These are phyloP conservation scores for Dissostichus mawsoni DNA, from an alignment of 2,113 vertebrate species.

Conservation along the genomic window DNA sequence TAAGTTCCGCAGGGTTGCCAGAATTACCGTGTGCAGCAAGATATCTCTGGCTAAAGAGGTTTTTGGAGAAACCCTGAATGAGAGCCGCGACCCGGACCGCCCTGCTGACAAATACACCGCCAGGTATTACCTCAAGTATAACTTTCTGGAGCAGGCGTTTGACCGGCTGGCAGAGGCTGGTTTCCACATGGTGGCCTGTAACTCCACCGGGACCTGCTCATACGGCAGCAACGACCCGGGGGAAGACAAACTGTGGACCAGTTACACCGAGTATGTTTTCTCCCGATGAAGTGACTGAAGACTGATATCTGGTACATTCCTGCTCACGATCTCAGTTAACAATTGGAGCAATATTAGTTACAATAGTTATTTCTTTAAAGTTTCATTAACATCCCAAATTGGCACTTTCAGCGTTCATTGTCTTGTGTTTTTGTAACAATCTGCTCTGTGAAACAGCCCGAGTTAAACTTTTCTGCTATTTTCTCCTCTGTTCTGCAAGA, in stretches of 20 bases:
- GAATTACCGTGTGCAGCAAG: conserved; percentile 97
- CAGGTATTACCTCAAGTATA: conserved; percentile 98
- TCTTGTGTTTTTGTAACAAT: not conserved
- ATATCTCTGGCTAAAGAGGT: conserved; percentile 96
- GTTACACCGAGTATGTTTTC: conserved; percentile 98
- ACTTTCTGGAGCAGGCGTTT: conserved; percentile 98
- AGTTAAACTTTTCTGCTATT: conserved; percentile 29
- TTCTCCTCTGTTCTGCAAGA: not conserved
- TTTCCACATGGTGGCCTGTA: conserved; percentile 98
- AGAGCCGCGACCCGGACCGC: conserved; percentile 96
- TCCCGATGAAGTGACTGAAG: conserved; percentile 71
- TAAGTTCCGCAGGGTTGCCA: conserved; percentile 94
- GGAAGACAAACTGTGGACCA: conserved; percentile 98
- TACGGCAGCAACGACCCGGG: conserved; percentile 91
- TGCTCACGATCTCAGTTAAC: not conserved
- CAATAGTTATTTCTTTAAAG: not conserved
- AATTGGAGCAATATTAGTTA: not conserved
- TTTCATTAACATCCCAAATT: conserved; percentile 5
- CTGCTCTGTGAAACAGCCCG: not conserved
- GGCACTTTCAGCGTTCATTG: not conserved
- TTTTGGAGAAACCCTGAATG: conserved; percentile 96
- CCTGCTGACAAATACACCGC: conserved; percentile 97
- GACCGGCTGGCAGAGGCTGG: conserved; percentile 93
- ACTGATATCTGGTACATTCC: not conserved
- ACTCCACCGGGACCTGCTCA: conserved; percentile 96